These are phyloP conservation scores for Tribolium freemani DNA, from an alignment of 2,888 invertebrate genomes.

Conservation along the genomic window DNA sequence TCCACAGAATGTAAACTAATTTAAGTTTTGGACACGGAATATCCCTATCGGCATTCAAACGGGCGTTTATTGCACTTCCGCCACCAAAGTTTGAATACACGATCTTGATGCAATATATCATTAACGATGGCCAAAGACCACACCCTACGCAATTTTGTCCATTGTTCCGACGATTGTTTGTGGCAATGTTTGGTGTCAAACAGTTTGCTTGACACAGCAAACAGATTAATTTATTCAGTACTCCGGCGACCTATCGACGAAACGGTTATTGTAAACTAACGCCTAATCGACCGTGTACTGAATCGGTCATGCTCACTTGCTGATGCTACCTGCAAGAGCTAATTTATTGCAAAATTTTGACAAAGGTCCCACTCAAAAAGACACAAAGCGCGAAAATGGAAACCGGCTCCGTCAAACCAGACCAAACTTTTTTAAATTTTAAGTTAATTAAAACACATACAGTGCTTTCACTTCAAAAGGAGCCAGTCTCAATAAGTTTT, in stretches of 20 bases:
- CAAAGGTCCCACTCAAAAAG: too few relatives aligned
- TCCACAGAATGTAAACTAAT: slow-evolving; percentile 32
- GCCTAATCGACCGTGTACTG: slow-evolving; percentile 48
- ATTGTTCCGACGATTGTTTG: slow-evolving; percentile 53
- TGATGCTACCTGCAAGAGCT: slow-evolving; percentile 21
- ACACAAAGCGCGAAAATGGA: too few relatives aligned
- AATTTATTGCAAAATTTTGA: slow-evolving; percentile 1
- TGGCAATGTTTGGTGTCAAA: slow-evolving; percentile 53
- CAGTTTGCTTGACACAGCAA: slow-evolving; percentile 55
- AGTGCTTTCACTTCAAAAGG: too few relatives aligned
- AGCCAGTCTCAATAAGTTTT: too few relatives aligned
- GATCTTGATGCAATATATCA: slow-evolving; percentile 43
- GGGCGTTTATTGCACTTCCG: slow-evolving; percentile 45
- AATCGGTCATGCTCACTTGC: slow-evolving; percentile 2
- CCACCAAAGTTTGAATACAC: slow-evolving; percentile 25
- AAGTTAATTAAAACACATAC: too few relatives aligned
- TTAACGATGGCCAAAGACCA: slow-evolving; percentile 32
- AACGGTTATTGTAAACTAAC: slow-evolving; percentile 49
- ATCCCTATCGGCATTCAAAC: slow-evolving; percentile 37
- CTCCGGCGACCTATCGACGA: slow-evolving; percentile 45
- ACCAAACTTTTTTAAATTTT: too few relatives aligned
- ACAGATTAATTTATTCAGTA: slow-evolving; percentile 56
- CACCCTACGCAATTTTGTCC: slow-evolving; percentile 46
- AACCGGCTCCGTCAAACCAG: too few relatives aligned
- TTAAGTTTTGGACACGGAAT: slow-evolving; percentile 24